Conservation (phyloP, 2,797 vertebrate genomes). For the Thripadectes ignobilis region DNA sequence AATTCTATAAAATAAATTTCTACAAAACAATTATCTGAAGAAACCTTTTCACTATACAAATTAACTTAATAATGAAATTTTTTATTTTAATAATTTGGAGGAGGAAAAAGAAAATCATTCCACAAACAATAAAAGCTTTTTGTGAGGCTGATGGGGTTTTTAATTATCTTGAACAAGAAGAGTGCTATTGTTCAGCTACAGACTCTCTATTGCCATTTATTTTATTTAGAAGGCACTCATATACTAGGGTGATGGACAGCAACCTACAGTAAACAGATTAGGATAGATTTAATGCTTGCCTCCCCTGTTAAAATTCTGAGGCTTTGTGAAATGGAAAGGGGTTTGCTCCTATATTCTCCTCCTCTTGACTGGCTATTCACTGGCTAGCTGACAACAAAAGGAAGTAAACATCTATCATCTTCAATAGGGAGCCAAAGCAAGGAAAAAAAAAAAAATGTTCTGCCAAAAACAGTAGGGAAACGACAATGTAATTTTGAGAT, state of each 20-base stretch:
- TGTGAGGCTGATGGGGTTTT: background rate
- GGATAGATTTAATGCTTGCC: constrained; percentile 7
- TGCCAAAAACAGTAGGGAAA: background rate
- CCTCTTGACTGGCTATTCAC: background rate
- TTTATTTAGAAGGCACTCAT: background rate
- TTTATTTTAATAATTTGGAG: background rate
- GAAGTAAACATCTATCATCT: constrained; percentile 19
- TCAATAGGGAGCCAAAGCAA: background rate
- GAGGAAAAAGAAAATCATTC: background rate
- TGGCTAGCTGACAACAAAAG: background rate
- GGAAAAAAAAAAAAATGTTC: background rate
- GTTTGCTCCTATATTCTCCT: background rate
- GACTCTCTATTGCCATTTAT: background rate
- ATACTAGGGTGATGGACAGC: background rate
- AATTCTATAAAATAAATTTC: background rate
- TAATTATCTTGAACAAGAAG: background rate
- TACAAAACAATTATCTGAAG: background rate
- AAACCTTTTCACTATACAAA: background rate
- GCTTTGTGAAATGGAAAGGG: background rate
- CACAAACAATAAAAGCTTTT: background rate
- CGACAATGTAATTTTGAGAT: background rate
- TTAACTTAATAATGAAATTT: background rate
- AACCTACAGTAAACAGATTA: constrained; percentile 10
- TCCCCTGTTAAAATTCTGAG: background rate
- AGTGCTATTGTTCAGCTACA: background rate